These are phyloP conservation scores for Amphipoea lucens DNA, from an alignment of 2,888 invertebrate genomes.

Conservation along the genomic window DNA sequence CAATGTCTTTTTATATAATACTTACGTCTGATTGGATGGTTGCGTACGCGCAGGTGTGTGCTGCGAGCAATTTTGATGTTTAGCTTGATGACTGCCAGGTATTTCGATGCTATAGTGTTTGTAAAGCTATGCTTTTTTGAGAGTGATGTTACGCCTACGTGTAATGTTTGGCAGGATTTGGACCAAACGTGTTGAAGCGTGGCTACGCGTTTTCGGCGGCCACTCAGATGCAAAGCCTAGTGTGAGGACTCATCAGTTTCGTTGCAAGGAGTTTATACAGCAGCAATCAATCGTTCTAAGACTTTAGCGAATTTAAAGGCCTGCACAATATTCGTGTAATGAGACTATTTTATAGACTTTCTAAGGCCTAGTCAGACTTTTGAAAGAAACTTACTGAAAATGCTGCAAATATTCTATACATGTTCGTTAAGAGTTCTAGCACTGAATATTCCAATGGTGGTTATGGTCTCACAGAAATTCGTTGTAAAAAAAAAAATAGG, in stretches of 20 bases:
- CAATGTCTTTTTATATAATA: conserved; percentile 42
- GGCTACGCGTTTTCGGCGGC: not conserved
- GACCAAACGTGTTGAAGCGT: conserved; percentile 7
- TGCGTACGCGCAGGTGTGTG: conserved; percentile 20
- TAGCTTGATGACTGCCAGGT: conserved; percentile 29
- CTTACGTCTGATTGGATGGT: conserved; percentile 42
- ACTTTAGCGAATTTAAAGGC: conserved; percentile 23
- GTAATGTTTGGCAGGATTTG: conserved; percentile 15
- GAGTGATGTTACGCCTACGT: not conserved
- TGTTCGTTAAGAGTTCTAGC: not conserved
- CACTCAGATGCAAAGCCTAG: not conserved
- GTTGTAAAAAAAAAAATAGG: conserved; percentile 12
- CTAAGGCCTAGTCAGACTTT: conserved; percentile 32
- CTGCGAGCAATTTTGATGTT: conserved; percentile 25
- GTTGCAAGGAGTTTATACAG: conserved; percentile 2
- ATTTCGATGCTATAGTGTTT: conserved; percentile 30
- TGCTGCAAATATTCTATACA: not conserved
- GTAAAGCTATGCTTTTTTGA: conserved; percentile 5
- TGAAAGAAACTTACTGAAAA: conserved; percentile 1
- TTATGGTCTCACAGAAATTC: conserved; percentile 44
- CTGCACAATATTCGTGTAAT: conserved; percentile 27
- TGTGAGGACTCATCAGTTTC: not conserved
- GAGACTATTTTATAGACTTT: conserved; percentile 17
- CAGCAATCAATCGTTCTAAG: conserved; percentile 5
- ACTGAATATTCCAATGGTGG: conserved; percentile 29